These are phyloP conservation scores for Pipistrellus pipistrellus DNA, from an alignment of 2,797 vertebrate species.

Conservation along the genomic window DNA sequence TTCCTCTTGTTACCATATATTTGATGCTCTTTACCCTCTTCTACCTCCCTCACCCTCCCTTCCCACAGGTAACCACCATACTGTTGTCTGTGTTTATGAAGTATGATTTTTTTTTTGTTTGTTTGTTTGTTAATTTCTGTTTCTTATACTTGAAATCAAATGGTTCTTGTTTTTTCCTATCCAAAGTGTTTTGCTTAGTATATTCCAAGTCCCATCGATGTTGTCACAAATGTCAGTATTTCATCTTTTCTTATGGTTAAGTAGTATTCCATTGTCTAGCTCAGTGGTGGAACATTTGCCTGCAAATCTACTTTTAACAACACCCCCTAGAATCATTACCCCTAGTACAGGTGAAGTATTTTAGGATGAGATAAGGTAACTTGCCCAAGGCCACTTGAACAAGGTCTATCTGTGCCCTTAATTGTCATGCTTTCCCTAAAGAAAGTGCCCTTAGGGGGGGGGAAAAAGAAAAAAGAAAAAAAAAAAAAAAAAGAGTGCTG, in stretches of 20 bases:
- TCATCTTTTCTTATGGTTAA: not conserved
- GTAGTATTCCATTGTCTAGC: constrained; percentile 70
- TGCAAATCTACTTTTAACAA: constrained; percentile 67
- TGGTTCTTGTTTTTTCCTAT: not conserved
- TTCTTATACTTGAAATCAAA: not conserved
- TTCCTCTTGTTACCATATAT: not conserved
- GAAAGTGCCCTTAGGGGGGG: not conserved
- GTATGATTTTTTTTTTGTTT: not conserved
- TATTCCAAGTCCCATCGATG: no score
- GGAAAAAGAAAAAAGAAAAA: no score
- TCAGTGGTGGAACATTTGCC: constrained; percentile 87
- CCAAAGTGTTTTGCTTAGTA: not conserved
- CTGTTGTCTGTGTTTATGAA: not conserved
- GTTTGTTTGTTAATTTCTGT: not conserved
- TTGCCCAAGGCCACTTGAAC: not conserved
- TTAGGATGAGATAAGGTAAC: not conserved
- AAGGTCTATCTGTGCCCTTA: not conserved
- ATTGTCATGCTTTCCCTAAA: not conserved
- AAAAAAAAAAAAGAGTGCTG: no score
- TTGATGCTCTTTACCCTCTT: not conserved
- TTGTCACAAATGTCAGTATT: not conserved
- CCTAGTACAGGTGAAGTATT: not conserved
- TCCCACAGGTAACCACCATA: not conserved
- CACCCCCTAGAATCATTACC: not conserved
- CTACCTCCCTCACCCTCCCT: not conserved